Percentiles rank a stretch among this genome's conserved stretches.
These are phyloP conservation scores for Meloidogyne exigua DNA, from an alignment of 1,140 invertebrate genomes.

Conservation along the genomic window DNA sequence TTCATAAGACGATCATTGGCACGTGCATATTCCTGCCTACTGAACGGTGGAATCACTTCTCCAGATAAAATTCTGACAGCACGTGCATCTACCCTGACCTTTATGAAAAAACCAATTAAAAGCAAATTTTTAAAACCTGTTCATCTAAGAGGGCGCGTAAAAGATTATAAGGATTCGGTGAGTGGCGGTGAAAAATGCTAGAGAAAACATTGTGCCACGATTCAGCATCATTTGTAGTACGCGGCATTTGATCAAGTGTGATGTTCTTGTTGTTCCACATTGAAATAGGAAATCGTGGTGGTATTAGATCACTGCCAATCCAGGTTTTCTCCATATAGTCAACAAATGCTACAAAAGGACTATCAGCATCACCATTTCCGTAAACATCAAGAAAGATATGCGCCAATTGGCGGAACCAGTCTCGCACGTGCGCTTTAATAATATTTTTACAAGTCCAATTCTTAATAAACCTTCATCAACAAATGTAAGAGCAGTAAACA, in stretches of 20 bases:
- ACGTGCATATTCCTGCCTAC: neutral
- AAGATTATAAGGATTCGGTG: neutral
- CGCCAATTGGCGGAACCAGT: no score
- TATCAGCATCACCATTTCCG: no score
- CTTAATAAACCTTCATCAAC: no score
- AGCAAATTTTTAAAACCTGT: neutral
- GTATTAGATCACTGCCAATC: neutral
- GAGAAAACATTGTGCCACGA: slow-evolving; percentile 3
- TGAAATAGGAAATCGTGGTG: neutral
- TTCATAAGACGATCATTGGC: neutral
- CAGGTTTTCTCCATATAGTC: neutral
- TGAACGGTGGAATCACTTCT: neutral
- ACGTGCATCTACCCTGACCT: neutral
- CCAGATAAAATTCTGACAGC: neutral
- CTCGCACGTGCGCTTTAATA: no score
- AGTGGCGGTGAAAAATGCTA: neutral
- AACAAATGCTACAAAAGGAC: neutral
- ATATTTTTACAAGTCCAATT: no score
- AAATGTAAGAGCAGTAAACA: no score
- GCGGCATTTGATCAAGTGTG: neutral
- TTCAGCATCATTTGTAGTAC: neutral
- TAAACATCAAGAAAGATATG: no score
- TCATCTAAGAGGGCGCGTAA: neutral
- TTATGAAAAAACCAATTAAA: no score
- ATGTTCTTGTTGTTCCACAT: slow-evolving; percentile 5